Percentiles rank a stretch among this genome's conserved stretches.
Evolutionary conservation across 2,888 invertebrate species (phyloP).

Genomic region (Chrysolina haemoptera): DNA sequence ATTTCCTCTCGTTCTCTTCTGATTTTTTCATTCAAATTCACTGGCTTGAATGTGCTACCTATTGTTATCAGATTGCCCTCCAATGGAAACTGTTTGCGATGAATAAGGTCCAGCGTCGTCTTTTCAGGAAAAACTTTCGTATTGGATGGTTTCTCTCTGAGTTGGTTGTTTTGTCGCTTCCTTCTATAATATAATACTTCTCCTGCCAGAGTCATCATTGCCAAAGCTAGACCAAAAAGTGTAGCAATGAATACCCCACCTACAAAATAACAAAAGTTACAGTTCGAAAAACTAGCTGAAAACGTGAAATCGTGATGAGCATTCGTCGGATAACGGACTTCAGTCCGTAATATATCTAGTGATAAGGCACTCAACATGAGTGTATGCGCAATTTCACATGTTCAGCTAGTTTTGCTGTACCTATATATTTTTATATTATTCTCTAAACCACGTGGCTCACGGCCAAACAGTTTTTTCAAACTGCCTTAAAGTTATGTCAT

Average conservation of each 20-base stretch:
- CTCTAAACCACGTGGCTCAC: too few species aligned
- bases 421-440: too few species aligned
- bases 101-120: conserved; percentile 25
- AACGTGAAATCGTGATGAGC: too few species aligned
- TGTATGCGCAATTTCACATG: too few species aligned
- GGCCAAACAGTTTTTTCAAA: too few species aligned
- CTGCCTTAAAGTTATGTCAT: too few species aligned
- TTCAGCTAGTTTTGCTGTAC: too few species aligned
- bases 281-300: too few species aligned
- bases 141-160: conserved; percentile 57
- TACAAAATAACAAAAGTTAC: conserved; percentile 66
- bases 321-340: too few species aligned
- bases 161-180: conserved; percentile 70
- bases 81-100: conserved; percentile 33
- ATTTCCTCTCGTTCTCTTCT: conserved; percentile 53
- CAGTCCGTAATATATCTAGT: too few species aligned
- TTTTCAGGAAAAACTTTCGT: conserved; percentile 36
- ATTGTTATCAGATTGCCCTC: conserved; percentile 57
- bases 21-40: conserved; percentile 47
- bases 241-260: conserved; percentile 94
- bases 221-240: conserved; percentile 85
- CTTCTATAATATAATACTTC: conserved; percentile 86
- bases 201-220: conserved; percentile 86
- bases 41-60: conserved; percentile 62
- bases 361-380: too few species aligned